Conservation (phyloP, 2,797 vertebrate genomes). For the Coregonus suidteri region DNA sequence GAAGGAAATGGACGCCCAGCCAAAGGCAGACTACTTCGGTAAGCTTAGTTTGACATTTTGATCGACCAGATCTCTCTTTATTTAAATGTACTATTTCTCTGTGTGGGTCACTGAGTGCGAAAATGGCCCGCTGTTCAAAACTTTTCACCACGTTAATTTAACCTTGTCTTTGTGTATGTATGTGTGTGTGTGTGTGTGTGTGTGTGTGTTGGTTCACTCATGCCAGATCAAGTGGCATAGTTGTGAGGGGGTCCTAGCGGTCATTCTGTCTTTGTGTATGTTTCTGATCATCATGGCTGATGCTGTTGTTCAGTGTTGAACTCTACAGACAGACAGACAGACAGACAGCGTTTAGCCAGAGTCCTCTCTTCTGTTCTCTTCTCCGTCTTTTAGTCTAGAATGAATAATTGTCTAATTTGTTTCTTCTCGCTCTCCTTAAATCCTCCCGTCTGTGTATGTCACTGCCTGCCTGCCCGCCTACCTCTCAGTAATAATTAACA, state of each 20-base stretch:
- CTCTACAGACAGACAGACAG: conserved; percentile 21
- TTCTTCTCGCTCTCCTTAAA: conserved; percentile 22
- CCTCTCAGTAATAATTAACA: conserved; percentile 20
- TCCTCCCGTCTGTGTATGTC: conserved; percentile 27
- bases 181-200: conserved; percentile 15
- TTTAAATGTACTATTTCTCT: too few relatives aligned
- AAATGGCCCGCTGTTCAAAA: neutral
- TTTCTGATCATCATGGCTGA: conserved; percentile 22
- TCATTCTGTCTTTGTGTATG: conserved; percentile 5
- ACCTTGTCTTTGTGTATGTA: neutral
- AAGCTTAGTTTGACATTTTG: conserved; percentile 73
- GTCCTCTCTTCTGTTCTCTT: conserved; percentile 5
- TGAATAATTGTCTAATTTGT: conserved; percentile 44
- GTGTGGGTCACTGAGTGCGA: neutral
- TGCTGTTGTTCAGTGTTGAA: conserved; percentile 23
- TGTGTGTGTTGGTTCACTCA: conserved; percentile 28
- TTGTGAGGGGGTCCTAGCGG: neutral
- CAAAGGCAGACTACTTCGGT: conserved; percentile 95
- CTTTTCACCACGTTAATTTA: neutral
- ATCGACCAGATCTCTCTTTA: conserved; percentile 21
- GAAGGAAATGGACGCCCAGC: conserved; percentile 91
- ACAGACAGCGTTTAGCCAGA: neutral
- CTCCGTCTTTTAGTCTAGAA: conserved; percentile 30
- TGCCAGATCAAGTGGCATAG: conserved; percentile 9
- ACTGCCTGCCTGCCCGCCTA: conserved; percentile 9